Base-by-base conservation (phyloP, 2,797 vertebrate species). In the Amblyraja radiata region DNA sequence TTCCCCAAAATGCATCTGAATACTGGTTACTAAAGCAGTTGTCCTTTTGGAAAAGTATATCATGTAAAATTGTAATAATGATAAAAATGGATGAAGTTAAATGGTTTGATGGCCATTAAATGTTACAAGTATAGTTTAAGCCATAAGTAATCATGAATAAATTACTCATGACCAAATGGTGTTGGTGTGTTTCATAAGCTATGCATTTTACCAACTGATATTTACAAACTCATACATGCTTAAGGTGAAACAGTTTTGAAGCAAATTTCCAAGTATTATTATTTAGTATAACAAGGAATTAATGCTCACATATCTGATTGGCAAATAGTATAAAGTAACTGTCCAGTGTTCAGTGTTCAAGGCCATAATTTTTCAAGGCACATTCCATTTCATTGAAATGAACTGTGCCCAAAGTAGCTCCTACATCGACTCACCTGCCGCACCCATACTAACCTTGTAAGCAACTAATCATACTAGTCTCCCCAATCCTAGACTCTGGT, bases 91-190 rank as follows among this genome's bases (percentile, higher is more conserved):
- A 86, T n/a, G 11, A 86, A 86, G 61, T 86, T 61, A 61, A 86
- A 86, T n/a, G 63, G 83, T 1, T 61, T 28, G 28, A 10, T 84
- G 25, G 81, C n/a, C 1, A 61, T 28, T 65, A 65, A 86, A 14
- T 18, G 39, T 73, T 73, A 73, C 18, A 21, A 1, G 4, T 63
- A 25, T 13, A 86, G 54, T 32, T 5, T 6, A n/a, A 54, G 21
- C 80, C 25, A 25, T 63, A 13, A 14, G 6, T 86, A 86, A 86
- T 84, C n/a, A 68, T 88, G 84, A 88, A 65, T 88, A 88, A 84
- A 54, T 23, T 68, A 68, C 28, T 84, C 16, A 32, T 18, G 6
- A 1, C 28, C 14, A 88, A 88, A n/a, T 4, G 28, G 13, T 32
- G 1, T 65, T 18, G 14, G 46, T 18, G 63, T 7, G 61, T 25